Conservation (phyloP, 2,888 invertebrate genomes). For the Amiota mariae region DNA sequence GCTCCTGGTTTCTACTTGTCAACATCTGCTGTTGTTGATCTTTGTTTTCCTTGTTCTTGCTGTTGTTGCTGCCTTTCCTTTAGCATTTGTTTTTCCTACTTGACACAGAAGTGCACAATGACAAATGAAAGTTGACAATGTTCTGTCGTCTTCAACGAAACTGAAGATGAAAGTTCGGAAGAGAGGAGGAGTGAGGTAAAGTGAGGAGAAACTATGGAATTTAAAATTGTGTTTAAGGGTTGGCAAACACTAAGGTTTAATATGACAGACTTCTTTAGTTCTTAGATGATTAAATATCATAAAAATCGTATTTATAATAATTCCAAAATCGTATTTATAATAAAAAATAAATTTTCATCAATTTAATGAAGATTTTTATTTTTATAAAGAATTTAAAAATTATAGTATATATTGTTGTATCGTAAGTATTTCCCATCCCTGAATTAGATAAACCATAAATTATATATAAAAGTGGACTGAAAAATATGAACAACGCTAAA, state of each 20-base stretch:
- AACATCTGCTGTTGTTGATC: constrained; percentile 55
- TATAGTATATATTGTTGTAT: too few species aligned
- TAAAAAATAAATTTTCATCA: too few species aligned
- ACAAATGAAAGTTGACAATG: constrained; percentile 64
- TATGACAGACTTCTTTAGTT: too few species aligned
- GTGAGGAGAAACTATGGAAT: too few species aligned
- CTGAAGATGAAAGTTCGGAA: constrained; percentile 3
- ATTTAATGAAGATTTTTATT: too few species aligned
- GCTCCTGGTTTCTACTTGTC: constrained; percentile 41
- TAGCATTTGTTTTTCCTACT: neutral
- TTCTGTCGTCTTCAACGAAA: constrained; percentile 18
- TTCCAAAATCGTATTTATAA: too few species aligned
- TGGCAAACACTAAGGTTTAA: too few species aligned
- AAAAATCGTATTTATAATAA: too few species aligned
- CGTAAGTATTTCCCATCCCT: constrained; percentile 3
- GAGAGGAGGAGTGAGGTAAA: too few species aligned
- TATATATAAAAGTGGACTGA: neutral
- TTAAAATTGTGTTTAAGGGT: too few species aligned
- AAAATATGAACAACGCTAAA: constrained; percentile 16
- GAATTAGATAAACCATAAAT: neutral
- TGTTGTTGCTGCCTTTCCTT: neutral
- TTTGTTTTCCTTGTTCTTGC: constrained; percentile 5
- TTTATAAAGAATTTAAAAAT: too few species aligned
- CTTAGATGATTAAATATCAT: too few species aligned
- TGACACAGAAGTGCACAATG: constrained; percentile 46